Base-by-base conservation (phyloP, 2,888 invertebrate species). In the Cyclophora punctaria region DNA sequence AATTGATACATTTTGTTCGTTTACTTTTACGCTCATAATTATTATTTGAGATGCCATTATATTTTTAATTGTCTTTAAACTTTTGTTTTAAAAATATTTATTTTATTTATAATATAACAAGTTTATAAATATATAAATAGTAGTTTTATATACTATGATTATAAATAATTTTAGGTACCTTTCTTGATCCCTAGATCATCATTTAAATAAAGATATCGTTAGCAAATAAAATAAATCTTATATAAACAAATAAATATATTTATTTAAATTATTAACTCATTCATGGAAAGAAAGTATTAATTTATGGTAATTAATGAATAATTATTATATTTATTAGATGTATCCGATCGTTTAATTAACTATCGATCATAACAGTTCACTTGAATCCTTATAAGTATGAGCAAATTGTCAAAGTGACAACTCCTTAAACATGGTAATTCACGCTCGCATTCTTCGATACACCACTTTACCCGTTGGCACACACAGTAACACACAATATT, bases 381-480 rank as follows among this genome's bases (percentile, higher is more conserved):
- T 57, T 59, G 60, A 75, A 76, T 67, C 72, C 73, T 71, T 81
- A 79, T 74, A 80, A 73, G 20, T 20, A 20, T 20, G 75, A 80
- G 77, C 78, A 78, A 83, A 84, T 80, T 78, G 83, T 80, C 80
- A 83, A 81, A 80, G 72, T 82, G 83, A 85, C 80, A 81, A 79
- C 75, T 83, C 79, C 83, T 84, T 82, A 85, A 88, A 74, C 83
- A 83, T 79, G 80, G 83, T 84, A 85, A 85, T 87, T 85, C 84
- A 84, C 84, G 80, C 82, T 80, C 75, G 80, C 87, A 86, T 87
- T 88, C 85, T 87, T 87, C 78, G 78, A 85, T 86, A 86, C 81
- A 80, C 72, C 72, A 74, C 73, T 76, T 73, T 71, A 78, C 75
- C 74, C 71, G 75, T 77, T 75, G 75, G 69, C 72, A 69, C 77